Base-by-base conservation (phyloP, 2,888 invertebrate species). In the Drosophila nr. medialis region DNA sequence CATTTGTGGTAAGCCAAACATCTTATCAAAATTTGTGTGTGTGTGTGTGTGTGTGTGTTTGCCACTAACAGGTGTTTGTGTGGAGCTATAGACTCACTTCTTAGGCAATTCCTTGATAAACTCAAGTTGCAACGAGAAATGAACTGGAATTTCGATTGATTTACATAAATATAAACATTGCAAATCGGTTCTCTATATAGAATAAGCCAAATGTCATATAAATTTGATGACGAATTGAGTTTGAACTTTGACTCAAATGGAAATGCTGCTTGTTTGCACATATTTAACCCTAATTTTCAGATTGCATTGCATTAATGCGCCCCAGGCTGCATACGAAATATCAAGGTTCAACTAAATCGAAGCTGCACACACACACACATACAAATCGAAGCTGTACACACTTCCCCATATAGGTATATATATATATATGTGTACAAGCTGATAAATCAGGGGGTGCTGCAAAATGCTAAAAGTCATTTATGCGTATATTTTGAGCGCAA, bases 41-140 rank as follows among this genome's bases (percentile, higher is more conserved):
- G 45, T 18, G 50, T 49, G 59, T 45, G 64, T 30, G 36, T n/a
- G 36, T n/a, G 58, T 32, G 40, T 42, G 38, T 1, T 18, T 56
- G 56, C 59, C 42, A 75, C 67, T 64, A 77, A 80, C 77, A 77
- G 76, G 80, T 77, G 80, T 77, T 65, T 65, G 58, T 62, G 50
- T 72, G 55, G 63, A 59, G 50, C 29, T n/a, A 49, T 6, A 5
- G 29, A 29, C 10, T 49, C 27, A 24, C 27, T 32, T 32, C 30
- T 30, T 8, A 2, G 30, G 30, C 0, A 30, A 30, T 30, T 30
- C 32, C 32, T 32, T 32, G 32, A 32, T 32, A 32, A 32, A 11
- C 32, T 11, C 32, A 11, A 32, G 11, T 32, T 32, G 32, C 32
- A 32, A 10, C 10, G 32, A 11, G 10, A 11, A 32, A 32, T 32